Evolutionary conservation across 2,888 invertebrate species (phyloP).

Genomic region (Agrilus mali): DNA sequence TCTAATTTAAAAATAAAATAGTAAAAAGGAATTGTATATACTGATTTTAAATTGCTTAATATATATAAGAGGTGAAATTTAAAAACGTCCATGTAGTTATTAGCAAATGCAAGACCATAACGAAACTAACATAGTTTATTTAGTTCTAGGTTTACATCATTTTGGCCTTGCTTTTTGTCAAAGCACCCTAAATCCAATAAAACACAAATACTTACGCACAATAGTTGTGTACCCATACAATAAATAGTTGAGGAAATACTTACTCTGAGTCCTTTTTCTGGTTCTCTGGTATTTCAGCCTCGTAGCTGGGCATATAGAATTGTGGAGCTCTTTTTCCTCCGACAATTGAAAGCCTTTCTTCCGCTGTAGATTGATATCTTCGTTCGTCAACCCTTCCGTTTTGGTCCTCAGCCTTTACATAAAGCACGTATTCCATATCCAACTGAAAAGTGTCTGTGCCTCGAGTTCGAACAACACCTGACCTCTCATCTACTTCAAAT

Average conservation of each 20-base stretch:
- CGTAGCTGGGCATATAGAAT: slow-evolving; percentile 91
- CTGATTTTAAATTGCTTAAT: too few relatives aligned
- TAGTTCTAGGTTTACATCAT: too few relatives aligned
- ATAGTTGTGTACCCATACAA: not conserved
- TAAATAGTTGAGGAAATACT: slow-evolving; percentile 33
- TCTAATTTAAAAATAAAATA: too few relatives aligned
- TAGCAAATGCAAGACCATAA: too few relatives aligned
- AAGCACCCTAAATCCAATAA: too few relatives aligned
- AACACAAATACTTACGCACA: too few relatives aligned
- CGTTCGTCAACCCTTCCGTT: slow-evolving; percentile 86
- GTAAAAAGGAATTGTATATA: too few relatives aligned
- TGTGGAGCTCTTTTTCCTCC: slow-evolving; percentile 97
- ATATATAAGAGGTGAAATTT: too few relatives aligned
- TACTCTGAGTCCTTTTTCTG: slow-evolving; percentile 95
- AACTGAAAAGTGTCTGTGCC: slow-evolving; percentile 87
- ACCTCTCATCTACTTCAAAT: slow-evolving; percentile 82
- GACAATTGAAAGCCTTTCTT: slow-evolving; percentile 84
- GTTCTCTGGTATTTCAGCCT: slow-evolving; percentile 92
- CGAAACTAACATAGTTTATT: too few relatives aligned
- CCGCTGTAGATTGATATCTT: slow-evolving; percentile 80
- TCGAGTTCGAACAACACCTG: slow-evolving; percentile 82
- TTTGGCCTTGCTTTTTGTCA: too few relatives aligned
- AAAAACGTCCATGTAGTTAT: too few relatives aligned
- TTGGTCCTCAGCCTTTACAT: slow-evolving; percentile 93
- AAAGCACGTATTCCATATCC: slow-evolving; percentile 92